Conservation (phyloP, 2,888 invertebrate species). For the Poecilus cupreus region DNA sequence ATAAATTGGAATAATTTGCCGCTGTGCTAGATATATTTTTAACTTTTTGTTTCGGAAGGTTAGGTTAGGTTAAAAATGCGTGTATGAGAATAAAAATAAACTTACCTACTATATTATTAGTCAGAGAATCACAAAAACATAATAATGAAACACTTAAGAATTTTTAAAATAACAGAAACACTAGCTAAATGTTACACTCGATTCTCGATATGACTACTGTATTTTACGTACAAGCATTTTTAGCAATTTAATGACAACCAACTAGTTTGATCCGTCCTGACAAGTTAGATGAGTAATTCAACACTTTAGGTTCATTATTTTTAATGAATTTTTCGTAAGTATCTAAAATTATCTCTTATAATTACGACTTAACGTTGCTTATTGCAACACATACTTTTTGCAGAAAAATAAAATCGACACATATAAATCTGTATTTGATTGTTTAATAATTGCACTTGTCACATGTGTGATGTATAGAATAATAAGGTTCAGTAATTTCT, state of each 20-base stretch:
- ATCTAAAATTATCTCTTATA: background rate
- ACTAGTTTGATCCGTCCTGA: background rate
- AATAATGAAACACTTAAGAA: background rate
- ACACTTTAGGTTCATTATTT: background rate
- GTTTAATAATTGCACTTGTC: no score
- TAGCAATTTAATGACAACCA: background rate
- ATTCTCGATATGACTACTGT: no score
- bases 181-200: background rate
- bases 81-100: constrained; percentile 7
- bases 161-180: background rate
- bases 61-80: constrained; percentile 4
- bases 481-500: no score
- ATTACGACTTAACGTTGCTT: background rate
- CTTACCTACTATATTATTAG: background rate
- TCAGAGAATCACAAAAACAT: background rate
- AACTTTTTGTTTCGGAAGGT: background rate
- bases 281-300: no score
- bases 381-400: background rate
- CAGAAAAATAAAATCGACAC: background rate
- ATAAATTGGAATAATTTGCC: background rate
- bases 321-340: background rate
- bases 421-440: no score
- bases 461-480: no score
- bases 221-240: no score
- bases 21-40: background rate